A percentile compares a stretch with the other conserved stretches of the same genome.
Conservation (phyloP, 2,797 vertebrate genomes). For the Pseudochirops corinnae region DNA sequence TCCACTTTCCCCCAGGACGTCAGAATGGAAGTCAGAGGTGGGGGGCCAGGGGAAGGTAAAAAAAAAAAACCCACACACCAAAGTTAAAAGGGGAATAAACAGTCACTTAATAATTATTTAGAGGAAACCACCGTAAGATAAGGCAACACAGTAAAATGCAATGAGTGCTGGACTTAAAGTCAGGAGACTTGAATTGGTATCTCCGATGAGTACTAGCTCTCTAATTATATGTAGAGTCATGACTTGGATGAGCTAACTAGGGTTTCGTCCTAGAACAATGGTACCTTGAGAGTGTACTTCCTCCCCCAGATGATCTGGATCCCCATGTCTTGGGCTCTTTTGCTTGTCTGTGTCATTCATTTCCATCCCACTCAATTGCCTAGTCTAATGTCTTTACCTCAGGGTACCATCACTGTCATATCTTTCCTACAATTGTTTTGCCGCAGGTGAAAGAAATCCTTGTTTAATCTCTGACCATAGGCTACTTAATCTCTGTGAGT, state of each 20-base stretch:
- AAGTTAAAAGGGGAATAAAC: neutral
- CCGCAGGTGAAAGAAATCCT: neutral
- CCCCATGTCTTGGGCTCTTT: neutral
- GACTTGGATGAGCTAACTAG: neutral
- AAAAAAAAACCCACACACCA: neutral
- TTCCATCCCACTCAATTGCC: neutral
- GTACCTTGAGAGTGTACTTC: neutral
- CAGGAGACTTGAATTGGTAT: neutral
- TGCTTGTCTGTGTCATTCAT: neutral
- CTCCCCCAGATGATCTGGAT: neutral
- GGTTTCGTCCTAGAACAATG: neutral
- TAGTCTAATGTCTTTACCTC: neutral
- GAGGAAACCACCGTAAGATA: neutral
- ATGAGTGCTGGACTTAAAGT: neutral
- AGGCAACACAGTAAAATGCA: neutral
- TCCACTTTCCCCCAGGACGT: neutral
- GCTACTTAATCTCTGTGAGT: neutral
- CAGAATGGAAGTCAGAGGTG: neutral
- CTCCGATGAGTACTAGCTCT: neutral
- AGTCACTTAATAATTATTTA: neutral
- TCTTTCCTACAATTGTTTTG: neutral
- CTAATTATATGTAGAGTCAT: neutral
- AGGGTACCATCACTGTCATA: neutral
- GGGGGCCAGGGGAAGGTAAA: neutral
- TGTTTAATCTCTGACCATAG: neutral